Evolutionary conservation across 92 coral and sea anemone species (phyloP), one percentile per base, ranked within the genome.

Genomic region (Epizoanthus stellaris): DNA sequence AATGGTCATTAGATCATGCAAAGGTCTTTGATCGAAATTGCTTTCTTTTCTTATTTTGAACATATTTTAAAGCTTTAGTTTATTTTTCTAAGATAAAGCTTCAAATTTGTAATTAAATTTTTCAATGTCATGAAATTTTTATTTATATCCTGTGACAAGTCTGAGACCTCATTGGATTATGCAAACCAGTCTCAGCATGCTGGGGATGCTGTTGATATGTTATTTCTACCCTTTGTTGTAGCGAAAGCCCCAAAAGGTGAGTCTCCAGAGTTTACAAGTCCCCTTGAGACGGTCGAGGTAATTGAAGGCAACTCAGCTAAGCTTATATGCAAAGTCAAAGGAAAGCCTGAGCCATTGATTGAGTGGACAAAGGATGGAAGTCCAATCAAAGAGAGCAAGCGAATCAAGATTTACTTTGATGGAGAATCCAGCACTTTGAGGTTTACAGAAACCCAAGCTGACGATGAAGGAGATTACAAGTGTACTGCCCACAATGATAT

Each of bases 381-480:
- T 40, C 82, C 82, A 21, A 80, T 95, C 25, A 91, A 91, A 64
- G 94, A 90, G 73, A 85, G 87, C 38, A 89, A 94, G 58, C 87
- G 98, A 52, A 59, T 93, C 36, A 91, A 86, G 59, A 75, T 80
- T 47, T 77, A 87, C 47, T 84, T 75, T 36, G 90, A 88, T 59
- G 75, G 89, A 34, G 98, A 91, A 42, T 72, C 76, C 14, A 75
- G 87, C 77, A 81, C 91, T 54, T 76, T 95, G 86, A 93, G 76
- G 61, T 86, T 95, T 36, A 84, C 74, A 53, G 88, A 93, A 57
- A 83, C 93, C 16, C 86, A 76, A 25, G 90, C 89, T 25, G 95
- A 82, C 36, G 98, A 95, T 60, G 95, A 95, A 82, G 98, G 94
- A 13, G 86, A 91, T 17, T 95, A 93, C 92, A 95, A 95, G 82